Evolutionary conservation across 2,113 vertebrate species (phyloP).

Genomic region (Epinephelus cyanopodus): DNA sequence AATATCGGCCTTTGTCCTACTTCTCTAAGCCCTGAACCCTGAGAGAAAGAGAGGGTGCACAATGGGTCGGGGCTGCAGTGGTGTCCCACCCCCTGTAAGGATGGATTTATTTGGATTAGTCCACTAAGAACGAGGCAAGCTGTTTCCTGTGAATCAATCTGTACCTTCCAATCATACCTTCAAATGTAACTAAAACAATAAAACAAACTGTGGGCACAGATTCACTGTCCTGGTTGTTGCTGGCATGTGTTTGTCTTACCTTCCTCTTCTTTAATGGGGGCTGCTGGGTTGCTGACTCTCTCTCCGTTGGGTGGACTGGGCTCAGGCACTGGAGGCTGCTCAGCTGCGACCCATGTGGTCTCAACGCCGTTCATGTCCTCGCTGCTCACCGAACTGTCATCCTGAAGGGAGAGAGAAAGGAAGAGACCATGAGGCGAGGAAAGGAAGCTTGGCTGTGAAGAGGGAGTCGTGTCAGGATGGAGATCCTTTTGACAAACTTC

Average conservation of each 20-base stretch:
- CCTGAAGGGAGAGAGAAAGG: slow-evolving; percentile 82
- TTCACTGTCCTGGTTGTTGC: neutral
- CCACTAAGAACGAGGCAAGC: slow-evolving; percentile 79
- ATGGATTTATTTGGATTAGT: slow-evolving; percentile 86
- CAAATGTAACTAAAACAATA: slow-evolving; percentile 10
- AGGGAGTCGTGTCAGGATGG: neutral
- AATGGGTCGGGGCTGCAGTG: slow-evolving; percentile 49
- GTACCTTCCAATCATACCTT: neutral
- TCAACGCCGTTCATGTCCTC: slow-evolving; percentile 97
- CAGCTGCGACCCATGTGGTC: slow-evolving; percentile 94
- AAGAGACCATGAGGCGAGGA: slow-evolving; percentile 33
- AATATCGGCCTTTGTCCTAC: slow-evolving; percentile 73
- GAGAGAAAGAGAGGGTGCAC: slow-evolving; percentile 62
- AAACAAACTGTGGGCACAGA: fast-evolving
- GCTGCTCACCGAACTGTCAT: slow-evolving; percentile 98
- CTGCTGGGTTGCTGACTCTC: slow-evolving; percentile 90
- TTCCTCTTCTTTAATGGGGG: slow-evolving; percentile 92
- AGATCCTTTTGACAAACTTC: neutral
- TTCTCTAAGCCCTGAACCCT: slow-evolving; percentile 67
- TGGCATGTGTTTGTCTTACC: slow-evolving; percentile 83
- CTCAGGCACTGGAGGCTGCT: slow-evolving; percentile 90
- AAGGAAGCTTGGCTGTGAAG: neutral
- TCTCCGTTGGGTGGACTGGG: slow-evolving; percentile 90
- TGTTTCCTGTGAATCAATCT: slow-evolving; percentile 70
- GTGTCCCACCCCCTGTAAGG: slow-evolving; percentile 73